Evolutionary conservation across 2,113 vertebrate genomes (phyloP).

Genomic region (Aptenodytes forsteri): DNA sequence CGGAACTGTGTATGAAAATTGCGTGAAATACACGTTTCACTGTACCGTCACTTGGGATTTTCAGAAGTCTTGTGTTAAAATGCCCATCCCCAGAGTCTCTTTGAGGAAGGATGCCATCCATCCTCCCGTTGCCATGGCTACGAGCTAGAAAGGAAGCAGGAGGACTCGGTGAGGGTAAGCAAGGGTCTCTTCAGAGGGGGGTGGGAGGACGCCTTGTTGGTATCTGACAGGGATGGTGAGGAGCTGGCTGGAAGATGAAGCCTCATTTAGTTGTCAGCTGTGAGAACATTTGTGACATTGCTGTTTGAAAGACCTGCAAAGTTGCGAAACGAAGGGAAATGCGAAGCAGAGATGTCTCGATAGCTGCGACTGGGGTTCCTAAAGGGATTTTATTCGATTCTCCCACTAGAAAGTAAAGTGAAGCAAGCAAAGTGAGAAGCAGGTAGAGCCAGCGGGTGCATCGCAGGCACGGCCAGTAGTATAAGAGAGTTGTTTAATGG

Average conservation of each 20-base stretch:
- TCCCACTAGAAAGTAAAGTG: background rate
- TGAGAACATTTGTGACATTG: background rate
- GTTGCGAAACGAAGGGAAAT: background rate
- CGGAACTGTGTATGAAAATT: background rate
- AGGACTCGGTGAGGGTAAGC: background rate
- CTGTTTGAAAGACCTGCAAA: background rate
- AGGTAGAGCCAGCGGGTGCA: no score
- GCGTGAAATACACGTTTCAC: background rate
- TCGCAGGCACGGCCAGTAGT: background rate
- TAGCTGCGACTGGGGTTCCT: background rate
- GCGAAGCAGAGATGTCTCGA: background rate
- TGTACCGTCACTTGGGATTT: background rate
- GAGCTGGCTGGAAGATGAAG: background rate
- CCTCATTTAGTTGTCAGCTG: background rate
- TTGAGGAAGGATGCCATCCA: background rate
- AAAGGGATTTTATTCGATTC: background rate
- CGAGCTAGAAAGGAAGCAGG: background rate
- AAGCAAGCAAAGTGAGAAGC: background rate
- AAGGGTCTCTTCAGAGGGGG: background rate
- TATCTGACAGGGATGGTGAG: background rate
- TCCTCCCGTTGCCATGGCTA: background rate
- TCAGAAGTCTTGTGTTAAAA: background rate
- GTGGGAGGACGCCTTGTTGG: background rate
- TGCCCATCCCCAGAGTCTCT: background rate
- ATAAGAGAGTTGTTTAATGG: background rate